Conservation (phyloP, 92 coral and sea anemone genomes). For the Epizoanthus scotinus region DNA sequence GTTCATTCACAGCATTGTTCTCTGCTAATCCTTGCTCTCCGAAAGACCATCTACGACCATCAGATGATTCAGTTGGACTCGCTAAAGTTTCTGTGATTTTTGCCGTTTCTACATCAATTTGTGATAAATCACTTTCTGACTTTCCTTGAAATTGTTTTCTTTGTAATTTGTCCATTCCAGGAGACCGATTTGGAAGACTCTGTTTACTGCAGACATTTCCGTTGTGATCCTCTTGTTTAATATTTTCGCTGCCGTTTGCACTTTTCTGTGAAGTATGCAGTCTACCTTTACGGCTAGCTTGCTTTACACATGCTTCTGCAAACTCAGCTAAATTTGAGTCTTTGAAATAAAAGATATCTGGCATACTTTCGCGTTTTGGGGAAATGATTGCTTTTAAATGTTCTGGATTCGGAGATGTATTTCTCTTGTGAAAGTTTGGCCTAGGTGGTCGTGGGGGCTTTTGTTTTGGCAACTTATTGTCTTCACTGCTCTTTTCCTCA, state of each 20-base stretch:
- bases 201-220: conserved; percentile 8
- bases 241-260: conserved; percentile 14
- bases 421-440: conserved; percentile 15
- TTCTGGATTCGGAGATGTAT: conserved; percentile 26
- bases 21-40: not conserved
- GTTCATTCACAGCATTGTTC: not conserved
- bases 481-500: conserved; percentile 17
- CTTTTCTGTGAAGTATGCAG: not conserved
- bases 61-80: not conserved
- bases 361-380: conserved; percentile 33
- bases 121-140: not conserved
- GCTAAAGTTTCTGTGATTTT: not conserved
- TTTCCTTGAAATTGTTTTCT: not conserved
- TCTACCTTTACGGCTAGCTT: conserved; percentile 16
- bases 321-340: conserved; percentile 20
- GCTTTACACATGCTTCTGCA: conserved; percentile 27
- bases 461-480: not conserved
- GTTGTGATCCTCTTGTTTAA: conserved; percentile 2
- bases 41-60: not conserved
- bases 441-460: conserved; percentile 20
- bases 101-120: not conserved
- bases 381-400: not conserved
- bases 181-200: not conserved
- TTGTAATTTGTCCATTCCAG: not conserved
- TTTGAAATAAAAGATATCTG: conserved; percentile 12